Conservation (phyloP, 2,888 invertebrate genomes). For the Cephus pulcher region DNA sequence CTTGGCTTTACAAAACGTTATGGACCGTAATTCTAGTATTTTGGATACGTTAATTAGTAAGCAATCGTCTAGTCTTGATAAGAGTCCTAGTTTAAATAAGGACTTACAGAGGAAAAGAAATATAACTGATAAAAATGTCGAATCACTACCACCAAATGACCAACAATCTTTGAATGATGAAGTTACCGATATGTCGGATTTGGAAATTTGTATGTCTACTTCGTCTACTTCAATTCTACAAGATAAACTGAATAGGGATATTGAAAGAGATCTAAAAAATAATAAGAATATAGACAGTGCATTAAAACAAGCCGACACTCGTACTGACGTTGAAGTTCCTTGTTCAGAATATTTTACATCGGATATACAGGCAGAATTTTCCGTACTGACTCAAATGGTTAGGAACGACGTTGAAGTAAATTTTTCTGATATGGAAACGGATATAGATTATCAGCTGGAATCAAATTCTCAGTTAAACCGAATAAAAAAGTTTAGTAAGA, state of each 20-base stretch:
- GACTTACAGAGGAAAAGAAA: neutral
- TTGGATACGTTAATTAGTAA: neutral
- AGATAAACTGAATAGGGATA: neutral
- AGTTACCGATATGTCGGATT: neutral
- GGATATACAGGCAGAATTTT: neutral
- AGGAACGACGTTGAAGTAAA: neutral
- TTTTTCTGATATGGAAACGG: neutral
- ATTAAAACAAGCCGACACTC: neutral
- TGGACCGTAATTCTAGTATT: neutral
- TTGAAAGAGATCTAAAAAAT: neutral
- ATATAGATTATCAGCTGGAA: neutral
- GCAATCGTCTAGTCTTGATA: neutral
- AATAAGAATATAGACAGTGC: neutral
- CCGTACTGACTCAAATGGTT: neutral
- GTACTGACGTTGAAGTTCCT: neutral
- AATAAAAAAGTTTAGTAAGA: neutral
- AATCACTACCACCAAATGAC: neutral
- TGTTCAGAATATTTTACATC: neutral
- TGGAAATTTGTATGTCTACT: slow-evolving; percentile 4
- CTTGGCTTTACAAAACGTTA: slow-evolving; percentile 21
- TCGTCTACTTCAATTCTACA: slow-evolving; percentile 3
- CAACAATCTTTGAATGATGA: neutral
- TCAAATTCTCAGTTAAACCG: neutral
- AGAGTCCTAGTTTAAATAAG: neutral
- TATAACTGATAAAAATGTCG: neutral